Conservation (phyloP, 2,113 vertebrate genomes). For the Macaca nemestrina region DNA sequence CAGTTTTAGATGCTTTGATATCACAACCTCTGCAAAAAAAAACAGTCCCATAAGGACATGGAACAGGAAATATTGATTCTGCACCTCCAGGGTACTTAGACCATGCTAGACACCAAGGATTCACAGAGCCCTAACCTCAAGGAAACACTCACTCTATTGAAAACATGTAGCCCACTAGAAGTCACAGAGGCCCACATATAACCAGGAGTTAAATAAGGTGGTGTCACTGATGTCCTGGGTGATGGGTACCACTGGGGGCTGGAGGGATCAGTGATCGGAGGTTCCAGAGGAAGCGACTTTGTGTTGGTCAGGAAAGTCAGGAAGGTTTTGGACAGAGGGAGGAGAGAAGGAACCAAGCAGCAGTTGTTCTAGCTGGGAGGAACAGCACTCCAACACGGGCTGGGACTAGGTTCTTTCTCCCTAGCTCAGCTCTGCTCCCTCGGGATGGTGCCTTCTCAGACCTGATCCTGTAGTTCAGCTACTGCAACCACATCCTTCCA, state of each 20-base stretch:
- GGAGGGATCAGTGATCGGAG: neutral
- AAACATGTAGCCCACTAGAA: neutral
- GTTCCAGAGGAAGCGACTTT: neutral
- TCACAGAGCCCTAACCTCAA: neutral
- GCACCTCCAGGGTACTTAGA: neutral
- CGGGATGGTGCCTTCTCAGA: neutral
- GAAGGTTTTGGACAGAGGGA: neutral
- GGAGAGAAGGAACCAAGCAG: neutral
- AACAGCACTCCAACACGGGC: rapidly evolving
- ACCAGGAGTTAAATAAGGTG: neutral
- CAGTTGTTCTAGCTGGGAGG: too few relatives aligned
- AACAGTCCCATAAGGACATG: neutral
- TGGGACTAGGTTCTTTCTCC: neutral
- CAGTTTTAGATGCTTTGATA: neutral
- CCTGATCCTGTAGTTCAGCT: neutral
- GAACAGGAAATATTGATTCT: neutral
- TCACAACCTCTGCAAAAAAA: neutral
- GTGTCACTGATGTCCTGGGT: neutral
- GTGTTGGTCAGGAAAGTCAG: neutral
- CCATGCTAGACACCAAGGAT: neutral
- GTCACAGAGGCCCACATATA: neutral
- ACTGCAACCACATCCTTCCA: neutral
- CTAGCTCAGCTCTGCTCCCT: neutral
- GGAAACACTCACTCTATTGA: neutral
- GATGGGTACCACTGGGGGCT: neutral